Percentiles rank a stretch among this genome's conserved stretches.
phyloP scores from a whole-genome alignment of 2,888 invertebrate genomes.

The Ormyrus thymus region DNA sequence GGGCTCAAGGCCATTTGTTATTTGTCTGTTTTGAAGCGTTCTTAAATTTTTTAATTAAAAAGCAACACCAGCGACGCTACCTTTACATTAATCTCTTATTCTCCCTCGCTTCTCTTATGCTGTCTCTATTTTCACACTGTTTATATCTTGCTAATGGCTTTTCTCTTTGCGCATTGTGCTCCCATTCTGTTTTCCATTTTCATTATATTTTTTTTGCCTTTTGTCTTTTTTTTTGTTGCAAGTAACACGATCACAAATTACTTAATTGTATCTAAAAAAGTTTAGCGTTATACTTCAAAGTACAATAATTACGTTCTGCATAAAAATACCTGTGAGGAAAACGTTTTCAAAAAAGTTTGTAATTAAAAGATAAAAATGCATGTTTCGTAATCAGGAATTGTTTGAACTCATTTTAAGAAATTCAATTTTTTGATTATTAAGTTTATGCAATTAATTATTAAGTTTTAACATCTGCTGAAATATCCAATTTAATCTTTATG shows the following conservation, averaged over 20 bases:
- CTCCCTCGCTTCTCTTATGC: not conserved
- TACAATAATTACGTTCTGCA: no score
- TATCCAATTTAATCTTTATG: not conserved
- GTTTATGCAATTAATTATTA: no score
- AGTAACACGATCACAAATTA: no score
- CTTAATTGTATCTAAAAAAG: no score
- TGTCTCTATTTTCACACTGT: conserved; percentile 17
- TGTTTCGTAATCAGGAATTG: no score
- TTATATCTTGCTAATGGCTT: conserved; percentile 30
- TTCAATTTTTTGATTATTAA: no score
- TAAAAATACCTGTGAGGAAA: no score
- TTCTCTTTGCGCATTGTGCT: conserved; percentile 29
- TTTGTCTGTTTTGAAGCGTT: not conserved
- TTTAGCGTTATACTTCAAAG: no score
- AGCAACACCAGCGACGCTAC: not conserved
- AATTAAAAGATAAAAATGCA: no score
- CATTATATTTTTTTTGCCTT: not conserved
- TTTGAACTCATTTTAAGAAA: no score
- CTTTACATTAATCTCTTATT: conserved; percentile 33
- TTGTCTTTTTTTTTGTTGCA: not conserved
- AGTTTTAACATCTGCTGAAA: not conserved
- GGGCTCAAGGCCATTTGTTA: no score
- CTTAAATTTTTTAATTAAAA: conserved; percentile 42
- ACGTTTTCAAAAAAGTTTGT: no score
- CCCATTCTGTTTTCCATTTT: not conserved